Conservation (phyloP, 2,888 invertebrate species). For the Rhaphigaster nebulosa region DNA sequence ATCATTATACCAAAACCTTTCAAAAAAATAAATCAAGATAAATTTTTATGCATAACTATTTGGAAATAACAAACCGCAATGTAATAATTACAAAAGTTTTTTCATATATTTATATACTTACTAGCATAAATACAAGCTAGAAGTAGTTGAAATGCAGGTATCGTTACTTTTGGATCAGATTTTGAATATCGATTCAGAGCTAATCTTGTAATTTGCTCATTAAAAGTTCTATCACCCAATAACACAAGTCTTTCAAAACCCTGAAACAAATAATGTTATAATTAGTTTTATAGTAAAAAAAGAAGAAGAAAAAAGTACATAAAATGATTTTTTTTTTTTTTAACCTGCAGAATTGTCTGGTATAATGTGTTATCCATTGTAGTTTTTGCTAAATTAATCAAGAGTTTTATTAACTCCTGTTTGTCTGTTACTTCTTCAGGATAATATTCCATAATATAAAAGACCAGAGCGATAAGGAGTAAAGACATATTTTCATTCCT, state of each 20-base stretch:
- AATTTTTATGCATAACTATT: too few species aligned
- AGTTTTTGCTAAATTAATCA: constrained; percentile 64
- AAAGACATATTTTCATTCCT: constrained; percentile 74
- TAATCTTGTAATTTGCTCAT: constrained; percentile 77
- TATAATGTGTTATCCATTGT: constrained; percentile 63
- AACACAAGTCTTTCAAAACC: constrained; percentile 81
- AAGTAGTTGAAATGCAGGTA: constrained; percentile 81
- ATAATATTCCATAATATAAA: constrained; percentile 80
- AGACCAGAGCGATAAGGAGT: constrained; percentile 79
- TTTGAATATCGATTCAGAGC: constrained; percentile 79
- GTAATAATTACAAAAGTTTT: too few species aligned
- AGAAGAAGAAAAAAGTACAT: neutral
- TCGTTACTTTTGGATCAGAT: constrained; percentile 77
- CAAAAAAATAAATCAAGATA: too few species aligned
- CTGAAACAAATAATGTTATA: constrained; percentile 68
- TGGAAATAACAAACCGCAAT: too few species aligned
- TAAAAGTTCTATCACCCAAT: constrained; percentile 73
- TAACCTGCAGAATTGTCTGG: constrained; percentile 65
- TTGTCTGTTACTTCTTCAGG: constrained; percentile 61
- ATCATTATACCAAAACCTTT: too few species aligned
- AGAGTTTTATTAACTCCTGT: constrained; percentile 61
- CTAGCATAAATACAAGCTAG: constrained; percentile 84
- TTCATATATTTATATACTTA: constrained; percentile 67
- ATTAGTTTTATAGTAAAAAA: neutral
- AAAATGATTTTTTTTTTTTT: neutral